These are phyloP conservation scores for Cervus canadensis DNA, from an alignment of 2,113 vertebrate species.

Conservation along the genomic window DNA sequence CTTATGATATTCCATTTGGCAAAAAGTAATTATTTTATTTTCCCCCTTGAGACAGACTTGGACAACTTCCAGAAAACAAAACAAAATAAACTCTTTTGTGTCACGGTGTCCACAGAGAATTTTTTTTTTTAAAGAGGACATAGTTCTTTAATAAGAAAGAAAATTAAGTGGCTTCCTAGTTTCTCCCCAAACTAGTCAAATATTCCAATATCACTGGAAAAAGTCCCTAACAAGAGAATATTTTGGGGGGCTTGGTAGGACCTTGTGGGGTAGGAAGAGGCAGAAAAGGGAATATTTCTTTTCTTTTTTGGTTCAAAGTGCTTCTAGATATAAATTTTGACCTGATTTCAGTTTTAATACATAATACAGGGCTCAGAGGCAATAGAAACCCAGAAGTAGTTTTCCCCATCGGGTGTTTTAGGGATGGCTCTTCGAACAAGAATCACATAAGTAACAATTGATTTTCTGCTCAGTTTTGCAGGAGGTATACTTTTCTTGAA, in stretches of 20 bases:
- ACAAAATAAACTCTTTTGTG: not conserved
- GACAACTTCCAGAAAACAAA: not conserved
- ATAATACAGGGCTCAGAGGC: not conserved
- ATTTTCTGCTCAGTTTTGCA: not conserved
- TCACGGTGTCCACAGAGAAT: not conserved
- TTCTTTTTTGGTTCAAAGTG: not conserved
- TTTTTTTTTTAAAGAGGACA: not conserved
- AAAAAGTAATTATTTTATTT: constrained; percentile 33
- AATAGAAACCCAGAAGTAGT: not conserved
- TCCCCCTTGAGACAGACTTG: not conserved
- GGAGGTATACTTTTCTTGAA: not conserved
- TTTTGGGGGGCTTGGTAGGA: not conserved
- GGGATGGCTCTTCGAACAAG: not conserved
- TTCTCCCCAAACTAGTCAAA: not conserved
- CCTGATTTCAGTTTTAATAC: not conserved
- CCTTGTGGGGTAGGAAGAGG: not conserved
- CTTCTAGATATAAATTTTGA: not conserved
- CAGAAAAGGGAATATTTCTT: not conserved
- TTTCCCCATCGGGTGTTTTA: not conserved
- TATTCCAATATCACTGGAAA: not conserved
- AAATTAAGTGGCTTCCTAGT: not conserved
- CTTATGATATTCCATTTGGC: not conserved
- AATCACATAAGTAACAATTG: not conserved
- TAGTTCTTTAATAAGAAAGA: constrained; percentile 13
- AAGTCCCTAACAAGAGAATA: not conserved